A percentile compares a stretch with the other conserved stretches of the same genome.
These are phyloP conservation scores for Cyclura pinguis DNA, from an alignment of 2,797 vertebrate species.

Conservation along the genomic window DNA sequence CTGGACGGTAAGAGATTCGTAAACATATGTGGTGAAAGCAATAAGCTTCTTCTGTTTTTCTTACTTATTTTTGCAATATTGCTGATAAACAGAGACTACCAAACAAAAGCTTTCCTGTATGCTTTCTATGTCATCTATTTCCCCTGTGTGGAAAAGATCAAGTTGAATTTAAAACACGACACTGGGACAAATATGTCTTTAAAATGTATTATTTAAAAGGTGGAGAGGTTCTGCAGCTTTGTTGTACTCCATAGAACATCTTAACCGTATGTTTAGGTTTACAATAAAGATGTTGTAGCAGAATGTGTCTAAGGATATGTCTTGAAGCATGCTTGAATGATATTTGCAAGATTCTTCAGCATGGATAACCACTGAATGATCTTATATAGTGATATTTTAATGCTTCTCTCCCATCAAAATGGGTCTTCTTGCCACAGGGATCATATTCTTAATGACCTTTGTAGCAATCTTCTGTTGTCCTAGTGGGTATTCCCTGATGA, in stretches of 20 bases:
- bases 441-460: conserved; percentile 40
- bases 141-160: background rate
- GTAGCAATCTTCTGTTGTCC: conserved; percentile 47
- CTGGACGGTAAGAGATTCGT: conserved; percentile 90
- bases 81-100: background rate
- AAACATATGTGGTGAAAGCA: background rate
- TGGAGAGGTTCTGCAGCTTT: conserved; percentile 21
- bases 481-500: conserved; percentile 20
- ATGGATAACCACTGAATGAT: conserved; percentile 36
- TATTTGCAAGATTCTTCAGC: conserved; percentile 9
- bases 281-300: conserved; percentile 32
- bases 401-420: conserved; percentile 1
- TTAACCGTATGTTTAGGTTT: conserved; percentile 1
- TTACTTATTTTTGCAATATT: background rate
- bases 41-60: background rate
- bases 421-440: conserved; percentile 29
- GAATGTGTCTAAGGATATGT: conserved; percentile 9
- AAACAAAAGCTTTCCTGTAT: background rate
- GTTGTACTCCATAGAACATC: conserved; percentile 1
- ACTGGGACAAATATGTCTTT: too few relatives aligned
- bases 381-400: conserved; percentile 33
- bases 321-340: conserved; percentile 30
- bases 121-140: background rate
- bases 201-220: background rate
- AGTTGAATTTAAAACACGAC: background rate